Evolutionary conservation across 1,140 invertebrate genomes (phyloP), one percentile per base, ranked within the genome.

Genomic region (Dinothrombium tinctorium): DNA sequence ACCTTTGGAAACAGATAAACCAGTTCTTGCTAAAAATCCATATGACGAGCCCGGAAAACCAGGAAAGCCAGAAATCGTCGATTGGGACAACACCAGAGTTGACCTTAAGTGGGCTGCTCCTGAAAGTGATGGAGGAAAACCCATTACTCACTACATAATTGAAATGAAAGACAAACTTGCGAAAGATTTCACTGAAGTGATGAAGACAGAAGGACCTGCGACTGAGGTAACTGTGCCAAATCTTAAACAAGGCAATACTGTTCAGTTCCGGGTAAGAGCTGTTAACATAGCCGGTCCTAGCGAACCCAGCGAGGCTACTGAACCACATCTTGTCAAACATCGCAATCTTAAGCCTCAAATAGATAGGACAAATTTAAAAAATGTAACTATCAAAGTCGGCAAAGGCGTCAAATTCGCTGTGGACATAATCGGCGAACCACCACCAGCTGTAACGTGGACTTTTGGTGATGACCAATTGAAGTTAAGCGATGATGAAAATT

Each of bases 221-320:
- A 79, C 75, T 12, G 73, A 68, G 37, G 79, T 76, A 17, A 80
- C 74, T 31, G 83, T 95, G 4, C 37, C 37, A 5, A 76, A 79
- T 47, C 64, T 98, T 9, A 82, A 74, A 40, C 86, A 95, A 64
- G 82, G 86, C 5, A 15, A 73, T 75, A 79, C 73, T 7, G 92
- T 90, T 56, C 83, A 94, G 59, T 98, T 98, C 66, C 70, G 90
- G 41, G 73, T 99, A 0, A 79, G 81, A 57, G 90, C 92, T 14
- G 77, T 96, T 0, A 98, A 98, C 59, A 87, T 90, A 54, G 89
- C 80, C 22, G 92, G 90, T 19, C 70, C 72, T 40, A 80, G 87
- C 45, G 83, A 90, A 59, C 89, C 87, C 7, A 95, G 53, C 71
- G 48, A 52, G 12, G 57, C 46, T 23, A 46, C 42, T 9, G 32